A percentile compares a stretch with the other conserved stretches of the same genome.
These are phyloP conservation scores for Blastobasis adustella DNA, from an alignment of 2,888 invertebrate species.

Conservation along the genomic window DNA sequence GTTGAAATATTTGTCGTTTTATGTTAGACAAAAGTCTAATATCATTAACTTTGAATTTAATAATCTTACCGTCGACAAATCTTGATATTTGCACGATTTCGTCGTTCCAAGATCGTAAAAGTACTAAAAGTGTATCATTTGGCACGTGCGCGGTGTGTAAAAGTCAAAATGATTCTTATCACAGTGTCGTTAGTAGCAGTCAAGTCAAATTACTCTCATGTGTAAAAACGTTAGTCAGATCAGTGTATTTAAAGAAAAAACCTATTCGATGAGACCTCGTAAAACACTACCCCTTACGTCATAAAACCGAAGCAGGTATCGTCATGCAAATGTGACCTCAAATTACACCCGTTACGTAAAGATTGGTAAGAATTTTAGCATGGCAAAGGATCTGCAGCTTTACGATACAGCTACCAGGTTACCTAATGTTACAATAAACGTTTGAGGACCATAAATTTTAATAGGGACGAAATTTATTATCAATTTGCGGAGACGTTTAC, in stretches of 20 bases:
- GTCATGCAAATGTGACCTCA: conserved; percentile 48
- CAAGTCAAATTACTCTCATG: conserved; percentile 47
- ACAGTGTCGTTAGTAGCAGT: conserved; percentile 21
- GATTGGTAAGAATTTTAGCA: conserved; percentile 45
- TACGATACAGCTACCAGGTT: conserved; percentile 65
- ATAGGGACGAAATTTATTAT: conserved; percentile 65
- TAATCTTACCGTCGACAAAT: too few relatives aligned
- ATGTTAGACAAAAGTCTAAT: too few relatives aligned
- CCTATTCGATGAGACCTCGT: conserved; percentile 64
- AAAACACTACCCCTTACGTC: conserved; percentile 61
- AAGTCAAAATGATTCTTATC: neutral
- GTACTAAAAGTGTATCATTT: neutral
- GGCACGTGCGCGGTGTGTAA: neutral
- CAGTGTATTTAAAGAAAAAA: conserved; percentile 52
- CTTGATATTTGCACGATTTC: too few relatives aligned
- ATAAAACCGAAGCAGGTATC: conserved; percentile 49
- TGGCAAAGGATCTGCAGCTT: conserved; percentile 53
- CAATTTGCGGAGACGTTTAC: conserved; percentile 66
- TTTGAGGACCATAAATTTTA: conserved; percentile 63
- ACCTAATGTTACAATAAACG: conserved; percentile 64
- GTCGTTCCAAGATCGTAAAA: too few relatives aligned
- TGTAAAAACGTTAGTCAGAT: conserved; percentile 35
- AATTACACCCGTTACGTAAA: conserved; percentile 41
- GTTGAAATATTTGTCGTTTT: too few relatives aligned
- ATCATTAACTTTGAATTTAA: too few relatives aligned